Base-by-base conservation (phyloP, 2,888 invertebrate species). In the Luperina nickerlii region DNA sequence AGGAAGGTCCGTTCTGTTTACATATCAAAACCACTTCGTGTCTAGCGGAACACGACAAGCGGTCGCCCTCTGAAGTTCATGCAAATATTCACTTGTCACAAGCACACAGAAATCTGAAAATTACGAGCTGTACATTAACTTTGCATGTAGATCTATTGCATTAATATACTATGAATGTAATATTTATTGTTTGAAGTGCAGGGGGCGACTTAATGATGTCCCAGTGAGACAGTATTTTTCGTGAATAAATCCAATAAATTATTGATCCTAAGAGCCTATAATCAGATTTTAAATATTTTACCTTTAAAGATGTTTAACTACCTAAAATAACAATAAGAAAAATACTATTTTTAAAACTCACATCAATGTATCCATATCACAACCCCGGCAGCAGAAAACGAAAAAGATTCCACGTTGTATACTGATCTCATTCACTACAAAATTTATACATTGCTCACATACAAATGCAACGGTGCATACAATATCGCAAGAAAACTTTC, bases 401-500 rank as follows among this genome's bases (percentile, higher is more conserved):
- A 63, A 80, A 51, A 68, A 84, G 15, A 74, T 60, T 57, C n/a
- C 42, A 57, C 68, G 9, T 20, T 73, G 48, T 60, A 42, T 15
- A 62, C 54, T 57, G 67, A 69, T 73, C 73, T 69, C 54, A 69
- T 80, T 81, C 81, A 51, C 63, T 60, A 69, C 63, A 86, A 86
- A 76, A 82, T 73, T 65, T 32, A 72, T 38, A 62, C 60, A 62
- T 38, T 70, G 32, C 69, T 81, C 60, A 65, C 60, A 51, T 67
- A 70, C 60, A 71, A 84, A 70, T 76, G 83, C 75, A 72, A 0
- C 67, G 57, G 51, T 68, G 74, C 74, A 84, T 79, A 74, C 69
- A 87, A 87, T 72, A 67, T 62, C 67, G 38, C 57, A 84, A 79
- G 83, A 69, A 85, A 86, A 77, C 70, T 76, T 70, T 66, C 63